A percentile compares a stretch with the other conserved stretches of the same genome.
These are phyloP conservation scores for Ptychobarbus kaznakovi DNA, from an alignment of 2,797 vertebrate genomes.

Conservation along the genomic window DNA sequence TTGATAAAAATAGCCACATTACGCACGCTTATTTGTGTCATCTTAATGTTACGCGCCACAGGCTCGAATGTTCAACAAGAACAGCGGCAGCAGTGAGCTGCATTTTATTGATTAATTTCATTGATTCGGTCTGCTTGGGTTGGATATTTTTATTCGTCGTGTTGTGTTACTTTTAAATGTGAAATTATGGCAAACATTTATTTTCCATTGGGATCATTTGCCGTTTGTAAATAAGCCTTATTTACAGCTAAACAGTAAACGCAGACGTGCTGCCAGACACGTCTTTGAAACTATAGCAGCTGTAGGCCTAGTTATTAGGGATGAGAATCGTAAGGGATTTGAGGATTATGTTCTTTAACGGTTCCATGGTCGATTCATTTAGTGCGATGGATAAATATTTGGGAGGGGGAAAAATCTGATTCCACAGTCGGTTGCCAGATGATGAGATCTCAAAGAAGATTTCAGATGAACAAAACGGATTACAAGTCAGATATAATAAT, in stretches of 20 bases:
- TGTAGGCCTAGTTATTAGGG: background rate
- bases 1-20: slow-evolving; percentile 73
- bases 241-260: background rate
- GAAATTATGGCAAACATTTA: background rate
- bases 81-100: background rate
- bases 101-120: background rate
- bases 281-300: background rate
- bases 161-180: background rate
- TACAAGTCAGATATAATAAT: background rate
- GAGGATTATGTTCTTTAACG: background rate
- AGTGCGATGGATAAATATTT: background rate
- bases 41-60: slow-evolving; percentile 65
- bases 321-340: background rate
- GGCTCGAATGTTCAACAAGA: slow-evolving; percentile 18
- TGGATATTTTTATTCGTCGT: background rate
- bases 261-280: background rate
- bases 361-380: background rate
- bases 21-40: slow-evolving; percentile 69
- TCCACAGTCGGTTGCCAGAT: background rate
- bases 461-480: background rate
- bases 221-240: background rate
- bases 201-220: background rate
- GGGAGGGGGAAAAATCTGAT: background rate
- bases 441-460: too few species aligned
- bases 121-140: background rate